A percentile compares a stretch with the other conserved stretches of the same genome.
phyloP scores from a whole-genome alignment of 2,797 vertebrate genomes.

The Pteronotus mesoamericanus region DNA sequence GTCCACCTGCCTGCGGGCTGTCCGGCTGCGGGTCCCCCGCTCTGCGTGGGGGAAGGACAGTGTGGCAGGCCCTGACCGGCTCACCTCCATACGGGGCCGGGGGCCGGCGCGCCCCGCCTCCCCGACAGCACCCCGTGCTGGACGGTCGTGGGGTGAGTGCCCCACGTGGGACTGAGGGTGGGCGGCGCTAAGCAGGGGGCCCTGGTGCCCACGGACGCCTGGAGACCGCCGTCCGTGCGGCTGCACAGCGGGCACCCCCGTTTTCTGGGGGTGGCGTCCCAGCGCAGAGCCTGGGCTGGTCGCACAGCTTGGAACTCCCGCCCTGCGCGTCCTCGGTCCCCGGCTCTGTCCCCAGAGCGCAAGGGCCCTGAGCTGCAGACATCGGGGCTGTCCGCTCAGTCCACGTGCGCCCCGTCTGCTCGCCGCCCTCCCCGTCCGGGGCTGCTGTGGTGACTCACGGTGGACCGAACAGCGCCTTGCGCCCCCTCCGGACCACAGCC shows the following conservation, averaged over 20 bases:
- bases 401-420: no score
- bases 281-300: background rate
- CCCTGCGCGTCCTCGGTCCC: background rate
- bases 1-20: background rate
- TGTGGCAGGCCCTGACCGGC: background rate
- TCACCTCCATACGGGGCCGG: rapidly evolving
- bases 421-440: background rate
- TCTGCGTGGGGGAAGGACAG: background rate
- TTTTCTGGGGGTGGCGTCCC: background rate
- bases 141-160: background rate
- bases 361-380: rapidly evolving
- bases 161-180: background rate
- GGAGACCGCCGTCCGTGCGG: background rate
- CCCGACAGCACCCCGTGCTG: no score
- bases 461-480: background rate
- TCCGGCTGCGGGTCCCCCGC: rapidly evolving
- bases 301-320: rapidly evolving
- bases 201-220: background rate
- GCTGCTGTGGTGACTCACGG: rapidly evolving
- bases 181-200: rapidly evolving
- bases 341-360: rapidly evolving
- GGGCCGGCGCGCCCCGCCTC: rapidly evolving
- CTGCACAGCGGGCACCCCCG: rapidly evolving
- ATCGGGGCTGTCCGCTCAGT: rapidly evolving
- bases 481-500: background rate